These are phyloP conservation scores for Elaphurus davidianus DNA, from an alignment of 2,113 vertebrate genomes.

Conservation along the genomic window DNA sequence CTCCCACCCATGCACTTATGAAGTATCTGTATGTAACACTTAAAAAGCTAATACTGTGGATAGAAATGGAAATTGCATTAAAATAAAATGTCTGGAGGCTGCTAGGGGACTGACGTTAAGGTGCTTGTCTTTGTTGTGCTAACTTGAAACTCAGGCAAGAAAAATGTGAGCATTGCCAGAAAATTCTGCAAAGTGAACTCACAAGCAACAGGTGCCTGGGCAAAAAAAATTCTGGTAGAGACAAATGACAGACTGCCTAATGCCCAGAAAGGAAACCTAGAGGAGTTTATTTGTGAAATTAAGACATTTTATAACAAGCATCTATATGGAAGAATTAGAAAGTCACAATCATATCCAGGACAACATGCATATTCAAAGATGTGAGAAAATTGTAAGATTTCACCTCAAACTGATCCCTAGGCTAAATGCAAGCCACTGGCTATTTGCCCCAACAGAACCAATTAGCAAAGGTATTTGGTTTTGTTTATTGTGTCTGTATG, in stretches of 20 bases:
- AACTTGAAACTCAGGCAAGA: background rate
- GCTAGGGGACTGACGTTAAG: background rate
- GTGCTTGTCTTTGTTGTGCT: background rate
- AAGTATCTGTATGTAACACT: background rate
- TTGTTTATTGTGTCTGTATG: background rate
- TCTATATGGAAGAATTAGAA: background rate
- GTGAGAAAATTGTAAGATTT: background rate
- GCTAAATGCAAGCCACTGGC: background rate
- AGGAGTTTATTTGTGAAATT: background rate
- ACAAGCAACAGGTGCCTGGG: background rate
- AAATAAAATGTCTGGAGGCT: background rate
- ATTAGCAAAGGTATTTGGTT: background rate
- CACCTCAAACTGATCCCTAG: background rate
- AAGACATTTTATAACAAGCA: background rate
- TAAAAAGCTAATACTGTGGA: background rate
- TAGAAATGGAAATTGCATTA: background rate
- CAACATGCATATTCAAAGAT: background rate
- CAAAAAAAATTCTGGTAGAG: background rate
- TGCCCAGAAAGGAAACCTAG: background rate
- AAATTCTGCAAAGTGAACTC: background rate
- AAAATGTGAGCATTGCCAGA: background rate
- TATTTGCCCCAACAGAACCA: background rate
- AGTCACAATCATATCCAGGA: background rate
- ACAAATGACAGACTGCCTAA: background rate
- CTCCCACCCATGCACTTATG: background rate